These are phyloP conservation scores for Aeoliscus strigatus DNA, from an alignment of 2,797 vertebrate genomes.

Conservation along the genomic window DNA sequence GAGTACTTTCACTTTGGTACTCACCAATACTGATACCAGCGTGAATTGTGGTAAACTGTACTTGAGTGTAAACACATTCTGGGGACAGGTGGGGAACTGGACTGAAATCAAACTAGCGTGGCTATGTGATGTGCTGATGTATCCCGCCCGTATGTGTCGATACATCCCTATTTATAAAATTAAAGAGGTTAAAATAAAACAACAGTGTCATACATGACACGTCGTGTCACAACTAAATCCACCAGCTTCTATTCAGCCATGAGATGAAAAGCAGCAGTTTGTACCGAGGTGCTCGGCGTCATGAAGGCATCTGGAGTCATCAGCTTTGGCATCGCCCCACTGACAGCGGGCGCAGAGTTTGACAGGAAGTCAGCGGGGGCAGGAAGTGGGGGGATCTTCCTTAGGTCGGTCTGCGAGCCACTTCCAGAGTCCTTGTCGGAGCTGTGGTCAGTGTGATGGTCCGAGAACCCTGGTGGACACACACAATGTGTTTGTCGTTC, in stretches of 20 bases:
- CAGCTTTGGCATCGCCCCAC: constrained; percentile 83
- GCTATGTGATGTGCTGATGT: too few relatives aligned
- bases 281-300: constrained; percentile 89
- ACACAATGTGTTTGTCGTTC: background rate
- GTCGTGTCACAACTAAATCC: too few relatives aligned
- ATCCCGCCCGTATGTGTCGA: too few relatives aligned
- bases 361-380: constrained; percentile 86
- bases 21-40: too few relatives aligned
- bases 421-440: constrained; percentile 82
- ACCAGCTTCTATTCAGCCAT: too few relatives aligned
- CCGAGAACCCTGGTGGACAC: constrained; percentile 75
- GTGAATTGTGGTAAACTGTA: too few relatives aligned
- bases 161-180: too few relatives aligned
- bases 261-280: background rate
- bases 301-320: constrained; percentile 99
- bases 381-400: constrained; percentile 83
- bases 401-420: constrained; percentile 85
- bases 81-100: too few relatives aligned
- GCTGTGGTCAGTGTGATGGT: constrained; percentile 82
- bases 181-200: too few relatives aligned
- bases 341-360: constrained; percentile 50
- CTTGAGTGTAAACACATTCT: too few relatives aligned
- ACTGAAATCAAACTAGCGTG: too few relatives aligned
- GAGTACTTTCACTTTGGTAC: too few relatives aligned
- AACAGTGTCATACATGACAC: background rate